A percentile compares a stretch with the other conserved stretches of the same genome.
phyloP scores from a whole-genome alignment of 2,797 vertebrate genomes.

The Thripadectes ignobilis region DNA sequence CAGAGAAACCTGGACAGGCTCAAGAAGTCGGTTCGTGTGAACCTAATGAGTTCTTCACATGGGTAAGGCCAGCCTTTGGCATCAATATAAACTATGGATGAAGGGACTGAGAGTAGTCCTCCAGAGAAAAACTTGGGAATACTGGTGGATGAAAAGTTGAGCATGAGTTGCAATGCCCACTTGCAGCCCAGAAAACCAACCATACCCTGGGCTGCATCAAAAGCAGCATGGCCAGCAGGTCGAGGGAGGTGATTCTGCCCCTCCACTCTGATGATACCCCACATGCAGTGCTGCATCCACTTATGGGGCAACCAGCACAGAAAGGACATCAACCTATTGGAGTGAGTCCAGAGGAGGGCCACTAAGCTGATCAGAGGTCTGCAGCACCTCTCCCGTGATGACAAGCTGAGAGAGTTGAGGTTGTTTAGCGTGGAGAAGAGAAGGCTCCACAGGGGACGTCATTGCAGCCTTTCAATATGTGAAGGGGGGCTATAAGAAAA shows the following conservation, averaged over 20 bases:
- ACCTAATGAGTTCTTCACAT: not conserved
- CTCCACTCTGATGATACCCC: not conserved
- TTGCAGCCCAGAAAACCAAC: not conserved
- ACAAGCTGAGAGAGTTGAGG: not conserved
- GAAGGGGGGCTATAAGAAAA: not conserved
- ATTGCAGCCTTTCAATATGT: not conserved
- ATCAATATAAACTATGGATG: not conserved
- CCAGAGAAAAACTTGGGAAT: not conserved
- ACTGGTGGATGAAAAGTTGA: not conserved
- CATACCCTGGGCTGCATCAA: accelerated
- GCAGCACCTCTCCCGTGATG: not conserved
- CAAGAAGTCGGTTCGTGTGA: not conserved
- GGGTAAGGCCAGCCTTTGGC: not conserved
- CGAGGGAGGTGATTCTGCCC: accelerated
- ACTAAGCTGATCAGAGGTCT: not conserved
- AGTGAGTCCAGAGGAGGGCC: accelerated
- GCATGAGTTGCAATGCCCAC: not conserved
- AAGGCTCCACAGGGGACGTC: not conserved
- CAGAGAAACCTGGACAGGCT: not conserved
- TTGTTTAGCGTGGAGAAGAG: not conserved
- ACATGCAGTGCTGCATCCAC: not conserved
- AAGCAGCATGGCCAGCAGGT: accelerated
- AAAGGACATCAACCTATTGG: not conserved
- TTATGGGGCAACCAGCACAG: not conserved
- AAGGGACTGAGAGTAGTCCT: not conserved